These are phyloP conservation scores for Teinopalpus imperialis DNA, from an alignment of 2,888 invertebrate genomes.

Conservation along the genomic window DNA sequence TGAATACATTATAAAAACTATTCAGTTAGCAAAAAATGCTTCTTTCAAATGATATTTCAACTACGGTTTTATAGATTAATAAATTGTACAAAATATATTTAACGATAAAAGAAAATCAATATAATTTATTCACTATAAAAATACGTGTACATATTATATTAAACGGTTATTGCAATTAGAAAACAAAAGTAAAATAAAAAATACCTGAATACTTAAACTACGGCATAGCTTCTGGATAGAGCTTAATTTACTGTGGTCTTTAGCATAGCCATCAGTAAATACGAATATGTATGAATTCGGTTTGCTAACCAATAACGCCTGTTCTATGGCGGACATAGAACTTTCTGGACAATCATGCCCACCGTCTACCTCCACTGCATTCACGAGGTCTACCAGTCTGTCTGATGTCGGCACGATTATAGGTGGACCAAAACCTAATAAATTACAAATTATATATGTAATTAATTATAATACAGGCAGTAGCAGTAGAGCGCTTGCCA, in stretches of 20 bases:
- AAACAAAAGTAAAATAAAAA: too few relatives aligned
- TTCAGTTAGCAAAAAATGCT: too few relatives aligned
- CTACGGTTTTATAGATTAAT: too few relatives aligned
- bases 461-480: too few relatives aligned
- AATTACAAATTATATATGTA: neutral
- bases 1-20: too few relatives aligned
- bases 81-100: too few relatives aligned
- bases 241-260: slow-evolving; percentile 35
- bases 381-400: slow-evolving; percentile 26
- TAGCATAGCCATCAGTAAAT: slow-evolving; percentile 58
- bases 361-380: slow-evolving; percentile 34
- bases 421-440: slow-evolving; percentile 33
- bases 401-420: slow-evolving; percentile 22
- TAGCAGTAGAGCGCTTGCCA: too few relatives aligned
- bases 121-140: too few relatives aligned
- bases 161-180: too few relatives aligned
- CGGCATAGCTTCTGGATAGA: slow-evolving; percentile 36
- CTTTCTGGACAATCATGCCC: slow-evolving; percentile 54
- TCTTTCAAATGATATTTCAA: too few relatives aligned
- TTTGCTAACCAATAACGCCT: slow-evolving; percentile 45
- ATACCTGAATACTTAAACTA: slow-evolving; percentile 36
- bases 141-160: too few relatives aligned
- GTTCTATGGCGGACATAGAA: slow-evolving; percentile 51
- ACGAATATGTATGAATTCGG: slow-evolving; percentile 49
- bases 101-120: too few relatives aligned